Evolutionary conservation across 2,888 invertebrate genomes (phyloP), one percentile per base, ranked within the genome.

Genomic region (Zhuqinia jingwanae): DNA sequence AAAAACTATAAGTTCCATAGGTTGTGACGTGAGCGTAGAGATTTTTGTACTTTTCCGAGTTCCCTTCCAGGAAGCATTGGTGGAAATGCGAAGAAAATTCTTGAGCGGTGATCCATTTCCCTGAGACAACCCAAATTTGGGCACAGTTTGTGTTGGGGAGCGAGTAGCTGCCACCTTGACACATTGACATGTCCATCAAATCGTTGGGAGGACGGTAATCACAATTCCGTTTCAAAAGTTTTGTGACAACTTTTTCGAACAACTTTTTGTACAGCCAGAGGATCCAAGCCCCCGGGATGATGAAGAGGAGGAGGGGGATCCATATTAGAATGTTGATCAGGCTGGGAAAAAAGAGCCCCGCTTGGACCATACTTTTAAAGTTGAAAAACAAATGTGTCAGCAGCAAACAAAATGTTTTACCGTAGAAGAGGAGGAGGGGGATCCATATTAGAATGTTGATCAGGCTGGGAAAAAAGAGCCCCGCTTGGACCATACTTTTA

Each of bases 1-100:
- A 87, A 65, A 85, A 88, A 11, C 27, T 27, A 56, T 87, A 85
- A 2, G 70, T 65, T 1, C 80, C 76, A 22, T 65, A 87, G 22
- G 45, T 82, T 6, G 75, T 83, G 53, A 89, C 78, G 17, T 85
- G 73, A 36, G 87, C 87, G 30, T 70, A 87, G 0, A 89, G 58
- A 79, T 89, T 89, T 25, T 50, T 47, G 50, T 89, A 85, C 30
- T 85, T 82, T 22, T 65, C 53, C 27, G 82, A 30, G 56, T 75
- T 65, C 6, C 58, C 85, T 6, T 75, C 68, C 20, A 89, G 58
- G 27, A 89, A 89, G 56, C 85, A 85, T 5, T 47, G 68, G 45
- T 79, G 53, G 58, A 89, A 89, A 75, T 89, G 89, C 10, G 20
- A 25, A n/a, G 81, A 17, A 83, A 89, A 89, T 36, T 82, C 79